Conservation (phyloP, 2,113 vertebrate species). For the Ibidorhyncha struthersii region DNA sequence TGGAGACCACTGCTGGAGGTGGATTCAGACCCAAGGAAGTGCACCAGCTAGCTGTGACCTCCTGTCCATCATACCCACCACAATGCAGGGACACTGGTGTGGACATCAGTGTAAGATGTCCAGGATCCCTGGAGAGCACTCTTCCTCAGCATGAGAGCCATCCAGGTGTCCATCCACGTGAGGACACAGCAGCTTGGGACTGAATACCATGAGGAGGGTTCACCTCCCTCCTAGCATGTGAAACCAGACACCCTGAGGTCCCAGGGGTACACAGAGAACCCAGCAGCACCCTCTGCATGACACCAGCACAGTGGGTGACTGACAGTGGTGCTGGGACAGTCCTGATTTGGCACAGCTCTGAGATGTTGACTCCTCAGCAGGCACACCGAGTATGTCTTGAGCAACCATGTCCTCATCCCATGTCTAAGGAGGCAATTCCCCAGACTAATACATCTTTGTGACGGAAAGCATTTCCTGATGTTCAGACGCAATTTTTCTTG, state of each 20-base stretch:
- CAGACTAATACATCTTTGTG: background rate
- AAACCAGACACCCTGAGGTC: accelerated
- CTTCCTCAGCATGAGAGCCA: background rate
- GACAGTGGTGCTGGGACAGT: background rate
- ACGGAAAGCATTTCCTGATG: slow-evolving; percentile 36
- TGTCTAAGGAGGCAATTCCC: background rate
- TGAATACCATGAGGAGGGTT: accelerated
- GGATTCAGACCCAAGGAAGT: background rate
- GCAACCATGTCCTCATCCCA: accelerated
- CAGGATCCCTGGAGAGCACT: background rate
- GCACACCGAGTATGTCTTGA: accelerated
- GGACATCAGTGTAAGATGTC: background rate
- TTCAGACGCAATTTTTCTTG: background rate
- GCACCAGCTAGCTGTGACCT: background rate
- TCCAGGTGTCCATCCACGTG: accelerated
- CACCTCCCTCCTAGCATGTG: accelerated
- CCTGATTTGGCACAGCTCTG: background rate
- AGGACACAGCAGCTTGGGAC: background rate
- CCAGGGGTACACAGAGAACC: background rate
- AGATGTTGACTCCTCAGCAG: background rate
- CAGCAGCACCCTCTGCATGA: background rate
- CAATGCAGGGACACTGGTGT: accelerated
- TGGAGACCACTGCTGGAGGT: background rate
- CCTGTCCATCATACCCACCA: background rate
- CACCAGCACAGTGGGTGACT: background rate